Evolutionary conservation across 1,140 invertebrate species (phyloP).

Genomic region (Drosophila takahashii): DNA sequence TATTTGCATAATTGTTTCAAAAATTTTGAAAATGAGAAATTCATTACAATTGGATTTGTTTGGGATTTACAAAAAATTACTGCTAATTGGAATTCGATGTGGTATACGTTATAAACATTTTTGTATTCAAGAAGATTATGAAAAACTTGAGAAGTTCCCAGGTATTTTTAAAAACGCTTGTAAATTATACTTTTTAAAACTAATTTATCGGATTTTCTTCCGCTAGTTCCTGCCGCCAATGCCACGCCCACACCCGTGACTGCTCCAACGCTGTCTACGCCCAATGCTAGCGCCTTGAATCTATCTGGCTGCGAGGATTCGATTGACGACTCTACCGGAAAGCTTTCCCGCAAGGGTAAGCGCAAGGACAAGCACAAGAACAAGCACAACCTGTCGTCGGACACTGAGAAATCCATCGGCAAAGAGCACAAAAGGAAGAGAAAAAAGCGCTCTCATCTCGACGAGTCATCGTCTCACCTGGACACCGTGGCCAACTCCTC

Average conservation of each 20-base stretch:
- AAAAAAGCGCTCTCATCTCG: slow-evolving; percentile 87
- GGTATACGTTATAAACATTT: neutral
- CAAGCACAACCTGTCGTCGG: slow-evolving; percentile 87
- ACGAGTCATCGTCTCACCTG: slow-evolving; percentile 63
- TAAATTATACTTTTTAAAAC: neutral
- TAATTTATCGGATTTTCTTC: neutral
- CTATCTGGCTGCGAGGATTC: slow-evolving; percentile 70
- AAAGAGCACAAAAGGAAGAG: slow-evolving; percentile 90
- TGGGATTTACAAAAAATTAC: neutral
- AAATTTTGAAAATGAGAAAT: slow-evolving; percentile 2
- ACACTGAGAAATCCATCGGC: slow-evolving; percentile 86
- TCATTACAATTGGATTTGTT: neutral
- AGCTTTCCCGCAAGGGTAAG: slow-evolving; percentile 86
- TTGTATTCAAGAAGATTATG: neutral
- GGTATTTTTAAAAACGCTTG: no score
- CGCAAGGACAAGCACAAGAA: slow-evolving; percentile 89
- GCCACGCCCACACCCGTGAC: neutral
- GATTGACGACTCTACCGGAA: slow-evolving; percentile 63
- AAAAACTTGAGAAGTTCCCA: no score
- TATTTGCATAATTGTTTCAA: neutral
- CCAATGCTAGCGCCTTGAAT: slow-evolving; percentile 25
- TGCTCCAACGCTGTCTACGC: slow-evolving; percentile 25
- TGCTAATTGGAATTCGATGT: no score
- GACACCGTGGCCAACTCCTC: slow-evolving; percentile 85
- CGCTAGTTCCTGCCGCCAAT: slow-evolving; percentile 22